phyloP scores from a whole-genome alignment of 2,888 invertebrate species.

The Mimas tiliae region DNA sequence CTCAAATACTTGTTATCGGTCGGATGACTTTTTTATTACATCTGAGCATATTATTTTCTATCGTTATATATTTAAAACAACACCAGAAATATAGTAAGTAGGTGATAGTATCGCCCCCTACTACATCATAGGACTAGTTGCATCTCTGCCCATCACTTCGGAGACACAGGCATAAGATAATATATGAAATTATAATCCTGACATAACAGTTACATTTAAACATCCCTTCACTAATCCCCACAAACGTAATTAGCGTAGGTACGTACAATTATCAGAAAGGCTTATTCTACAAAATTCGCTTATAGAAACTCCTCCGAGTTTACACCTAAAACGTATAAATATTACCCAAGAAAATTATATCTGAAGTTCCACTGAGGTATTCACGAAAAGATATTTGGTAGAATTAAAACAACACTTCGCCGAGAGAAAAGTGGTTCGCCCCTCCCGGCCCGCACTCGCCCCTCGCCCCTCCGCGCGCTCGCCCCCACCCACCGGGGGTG shows the following conservation, averaged over 20 bases:
- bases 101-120: no score
- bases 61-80: no score
- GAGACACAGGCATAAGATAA: no score
- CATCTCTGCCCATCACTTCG: no score
- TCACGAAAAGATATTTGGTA: conserved; percentile 83
- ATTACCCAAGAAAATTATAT: conserved; percentile 79
- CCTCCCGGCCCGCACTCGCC: conserved; percentile 45
- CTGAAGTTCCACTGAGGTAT: conserved; percentile 80
- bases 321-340: conserved; percentile 77
- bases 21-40: no score
- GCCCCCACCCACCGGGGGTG: conserved; percentile 51
- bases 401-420: conserved; percentile 84
- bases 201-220: conserved; percentile 27
- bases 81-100: no score
- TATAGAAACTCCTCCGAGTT: conserved; percentile 43
- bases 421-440: conserved; percentile 79
- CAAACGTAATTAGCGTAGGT: conserved; percentile 42
- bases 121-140: no score
- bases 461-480: conserved; percentile 55
- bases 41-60: no score
- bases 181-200: no score
- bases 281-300: conserved; percentile 25
- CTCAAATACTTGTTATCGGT: background rate
- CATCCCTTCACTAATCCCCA: conserved; percentile 31
- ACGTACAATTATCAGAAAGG: conserved; percentile 44